phyloP scores from a whole-genome alignment of 2,113 vertebrate species.

The Naja naja region DNA sequence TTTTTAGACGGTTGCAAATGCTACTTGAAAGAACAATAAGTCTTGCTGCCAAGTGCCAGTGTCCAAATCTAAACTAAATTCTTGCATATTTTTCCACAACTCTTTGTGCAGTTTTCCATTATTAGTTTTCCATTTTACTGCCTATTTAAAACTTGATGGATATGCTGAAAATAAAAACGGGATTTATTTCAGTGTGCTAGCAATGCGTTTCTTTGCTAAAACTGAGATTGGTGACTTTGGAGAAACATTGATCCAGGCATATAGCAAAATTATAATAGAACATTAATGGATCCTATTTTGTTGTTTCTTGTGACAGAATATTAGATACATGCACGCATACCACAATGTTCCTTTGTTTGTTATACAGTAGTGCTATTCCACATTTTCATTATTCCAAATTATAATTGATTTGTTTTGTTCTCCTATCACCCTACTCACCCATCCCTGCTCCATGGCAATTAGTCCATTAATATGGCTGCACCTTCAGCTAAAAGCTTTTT shows the following conservation, averaged over 20 bases:
- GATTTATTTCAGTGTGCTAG: not conserved
- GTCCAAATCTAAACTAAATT: not conserved
- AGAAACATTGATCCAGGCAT: not conserved
- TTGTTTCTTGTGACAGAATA: not conserved
- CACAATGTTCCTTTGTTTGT: not conserved
- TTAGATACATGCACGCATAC: not conserved
- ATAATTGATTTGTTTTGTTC: conserved; percentile 15
- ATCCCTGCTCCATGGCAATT: conserved; percentile 1
- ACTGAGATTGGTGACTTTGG: not conserved
- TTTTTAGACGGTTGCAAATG: not conserved
- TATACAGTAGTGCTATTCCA: not conserved
- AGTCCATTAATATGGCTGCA: conserved; percentile 13
- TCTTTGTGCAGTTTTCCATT: not conserved
- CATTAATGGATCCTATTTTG: not conserved
- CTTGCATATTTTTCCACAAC: not conserved
- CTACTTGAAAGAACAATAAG: not conserved
- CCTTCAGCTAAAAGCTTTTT: conserved; percentile 22
- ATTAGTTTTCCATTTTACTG: not conserved
- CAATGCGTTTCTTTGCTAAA: not conserved
- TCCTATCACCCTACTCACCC: not conserved
- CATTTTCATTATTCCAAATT: not conserved
- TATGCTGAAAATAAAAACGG: not conserved
- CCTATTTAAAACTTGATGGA: not conserved
- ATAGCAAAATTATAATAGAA: not conserved
- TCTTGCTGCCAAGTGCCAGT: not conserved